Percentiles rank a stretch among this genome's conserved stretches.
Conservation (phyloP, 2,888 invertebrate species). For the Pemphredon lugubris region DNA sequence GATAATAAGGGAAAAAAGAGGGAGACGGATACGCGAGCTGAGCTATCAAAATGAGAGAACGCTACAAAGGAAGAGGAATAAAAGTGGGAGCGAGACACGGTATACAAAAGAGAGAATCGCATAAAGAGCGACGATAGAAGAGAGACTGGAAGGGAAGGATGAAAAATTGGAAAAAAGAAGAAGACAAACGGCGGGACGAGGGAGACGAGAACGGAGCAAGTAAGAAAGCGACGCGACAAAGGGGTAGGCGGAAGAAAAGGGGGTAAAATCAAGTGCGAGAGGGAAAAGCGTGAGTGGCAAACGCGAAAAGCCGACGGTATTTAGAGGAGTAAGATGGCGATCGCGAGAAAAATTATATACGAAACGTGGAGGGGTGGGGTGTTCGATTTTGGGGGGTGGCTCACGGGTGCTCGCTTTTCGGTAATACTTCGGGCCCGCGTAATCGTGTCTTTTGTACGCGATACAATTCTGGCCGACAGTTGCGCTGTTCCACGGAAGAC, state of each 20-base stretch:
- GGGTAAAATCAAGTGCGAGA: neutral
- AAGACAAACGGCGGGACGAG: slow-evolving; percentile 12
- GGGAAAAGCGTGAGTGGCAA: no score
- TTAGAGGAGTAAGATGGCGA: no score
- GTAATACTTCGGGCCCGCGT: neutral
- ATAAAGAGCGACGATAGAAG: neutral
- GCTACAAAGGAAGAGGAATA: slow-evolving; percentile 20
- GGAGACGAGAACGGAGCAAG: slow-evolving; percentile 21
- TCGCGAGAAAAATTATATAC: no score
- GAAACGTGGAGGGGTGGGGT: neutral
- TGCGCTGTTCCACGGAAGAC: slow-evolving; percentile 69
- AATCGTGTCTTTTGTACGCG: neutral
- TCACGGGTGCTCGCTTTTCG: neutral
- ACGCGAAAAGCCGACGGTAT: no score
- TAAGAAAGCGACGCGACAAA: slow-evolving; percentile 10
- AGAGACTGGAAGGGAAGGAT: slow-evolving; percentile 5
- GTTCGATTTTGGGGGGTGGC: neutral
- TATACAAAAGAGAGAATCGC: slow-evolving; percentile 9
- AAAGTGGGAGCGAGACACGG: slow-evolving; percentile 19
- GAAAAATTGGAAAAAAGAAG: slow-evolving; percentile 8
- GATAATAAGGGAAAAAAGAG: slow-evolving; percentile 36
- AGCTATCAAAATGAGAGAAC: neutral
- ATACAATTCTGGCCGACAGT: slow-evolving; percentile 73
- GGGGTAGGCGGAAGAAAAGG: neutral
- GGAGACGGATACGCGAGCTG: slow-evolving; percentile 16